Conservation (phyloP, 1,140 invertebrate genomes). For the Amphibalanus amphitrite region DNA sequence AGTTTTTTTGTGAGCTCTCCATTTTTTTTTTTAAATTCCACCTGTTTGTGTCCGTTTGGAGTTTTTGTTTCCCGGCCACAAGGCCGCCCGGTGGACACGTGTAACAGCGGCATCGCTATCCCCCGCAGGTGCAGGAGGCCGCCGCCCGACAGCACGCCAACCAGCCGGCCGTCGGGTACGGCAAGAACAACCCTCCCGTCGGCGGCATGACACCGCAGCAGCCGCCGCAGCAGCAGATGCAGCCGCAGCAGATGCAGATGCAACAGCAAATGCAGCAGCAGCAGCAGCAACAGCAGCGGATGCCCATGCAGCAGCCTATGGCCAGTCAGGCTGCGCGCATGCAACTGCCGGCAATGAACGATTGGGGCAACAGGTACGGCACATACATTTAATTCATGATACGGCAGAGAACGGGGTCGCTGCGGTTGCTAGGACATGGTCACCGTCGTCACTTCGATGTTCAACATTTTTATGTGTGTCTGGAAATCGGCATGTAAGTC, state of each 20-base stretch:
- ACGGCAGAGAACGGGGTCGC: no score
- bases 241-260: slow-evolving; percentile 1
- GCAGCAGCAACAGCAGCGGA: background rate
- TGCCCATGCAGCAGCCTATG: slow-evolving; percentile 19
- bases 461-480: no score
- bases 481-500: no score
- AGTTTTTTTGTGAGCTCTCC: no score
- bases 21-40: no score
- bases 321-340: slow-evolving; percentile 12
- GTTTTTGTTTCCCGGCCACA: no score
- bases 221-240: slow-evolving; percentile 15
- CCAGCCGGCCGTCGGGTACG: slow-evolving; percentile 37
- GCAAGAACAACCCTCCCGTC: slow-evolving; percentile 46
- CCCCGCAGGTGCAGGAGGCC: slow-evolving; percentile 58
- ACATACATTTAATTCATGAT: no score
- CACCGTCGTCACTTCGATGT: no score
- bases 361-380: slow-evolving; percentile 28
- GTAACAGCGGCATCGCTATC: background rate
- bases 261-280: slow-evolving; percentile 17
- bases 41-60: no score
- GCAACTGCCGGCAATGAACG: slow-evolving; percentile 14
- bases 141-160: slow-evolving; percentile 60
- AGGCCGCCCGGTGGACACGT: no score
- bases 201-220: slow-evolving; percentile 16
- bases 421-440: no score